Percentiles rank a stretch among this genome's conserved stretches.
These are phyloP conservation scores for Mesocricetus auratus DNA, from an alignment of 2,113 vertebrate species.

Conservation along the genomic window DNA sequence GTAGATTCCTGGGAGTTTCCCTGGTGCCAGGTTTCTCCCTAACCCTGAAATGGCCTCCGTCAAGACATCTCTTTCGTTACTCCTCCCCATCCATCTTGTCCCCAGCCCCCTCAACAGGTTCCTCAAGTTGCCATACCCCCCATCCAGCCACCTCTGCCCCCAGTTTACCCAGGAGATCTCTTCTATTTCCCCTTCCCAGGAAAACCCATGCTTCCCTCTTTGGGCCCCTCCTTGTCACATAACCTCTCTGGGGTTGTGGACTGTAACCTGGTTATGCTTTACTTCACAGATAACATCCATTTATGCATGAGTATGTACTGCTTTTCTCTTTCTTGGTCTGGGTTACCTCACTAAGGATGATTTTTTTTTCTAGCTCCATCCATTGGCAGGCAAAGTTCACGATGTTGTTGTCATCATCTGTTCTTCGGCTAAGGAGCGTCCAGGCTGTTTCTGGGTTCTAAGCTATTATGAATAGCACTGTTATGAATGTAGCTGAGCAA, in stretches of 20 bases:
- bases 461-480: background rate
- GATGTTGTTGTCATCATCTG: background rate
- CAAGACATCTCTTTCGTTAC: background rate
- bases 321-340: background rate
- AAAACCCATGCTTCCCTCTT: background rate
- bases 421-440: background rate
- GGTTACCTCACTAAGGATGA: background rate
- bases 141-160: no score
- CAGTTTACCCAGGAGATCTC: background rate
- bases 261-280: background rate
- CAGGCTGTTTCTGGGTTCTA: background rate
- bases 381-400: background rate
- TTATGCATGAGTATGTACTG: background rate
- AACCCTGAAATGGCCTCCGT: no score
- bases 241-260: background rate
- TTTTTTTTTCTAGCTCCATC: background rate
- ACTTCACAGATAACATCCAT: background rate
- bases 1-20: background rate
- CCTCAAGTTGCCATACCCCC: background rate
- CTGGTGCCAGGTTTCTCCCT: background rate
- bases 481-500: background rate
- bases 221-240: background rate
- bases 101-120: background rate
- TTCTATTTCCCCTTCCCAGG: background rate
- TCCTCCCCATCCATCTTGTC: background rate